Evolutionary conservation across 2,888 invertebrate species (phyloP), one percentile per base, ranked within the genome.

Genomic region (Phaedon cochleariae): DNA sequence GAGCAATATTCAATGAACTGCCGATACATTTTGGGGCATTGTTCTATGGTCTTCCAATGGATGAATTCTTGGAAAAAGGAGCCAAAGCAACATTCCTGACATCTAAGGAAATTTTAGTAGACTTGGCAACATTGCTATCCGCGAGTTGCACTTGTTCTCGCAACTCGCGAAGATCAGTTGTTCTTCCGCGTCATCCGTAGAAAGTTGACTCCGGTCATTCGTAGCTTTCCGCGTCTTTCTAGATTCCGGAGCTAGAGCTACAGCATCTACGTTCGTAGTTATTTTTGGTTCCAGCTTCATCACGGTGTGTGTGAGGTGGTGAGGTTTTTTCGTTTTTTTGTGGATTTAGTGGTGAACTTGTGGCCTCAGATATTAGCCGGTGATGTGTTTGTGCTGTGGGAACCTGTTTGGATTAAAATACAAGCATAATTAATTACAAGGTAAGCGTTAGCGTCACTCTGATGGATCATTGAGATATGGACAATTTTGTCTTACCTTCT

Each of bases 351-450:
- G 3, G 41, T 41, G 41, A n/a, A 15, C 41, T 62, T 62, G 54
- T 55, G 54, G 48, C 49, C 20, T 51, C 51, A 37, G 29, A 41
- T 31, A 49, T 41, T 57, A 49, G 48, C 18, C 54, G 54, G 52
- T 34, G 41, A 60, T 61, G 45, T 55, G 52, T 58, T 58, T 22
- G 46, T 31, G 55, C 54, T 20, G 63, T 49, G 59, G 37, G 37
- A 64, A 64, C 64, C 64, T 59, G 64, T 65, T 69, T 68, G 73
- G 72, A 72, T 73, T 69, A 71, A 67, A 68, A 68, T 41, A 41
- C n/a, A 68, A 68, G 54, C 41, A 65, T 65, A 65, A 31, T 57
- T 22, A 67, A 65, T 71, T 69, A 72, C 64, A 70, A 71, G 72
- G 73, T 72, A 64, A 69, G 70, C 69, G 41, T 15, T 41, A 20